A percentile compares a stretch with the other conserved stretches of the same genome.
Evolutionary conservation across 2,888 invertebrate species (phyloP).

Genomic region (Silvanus unidentatus): DNA sequence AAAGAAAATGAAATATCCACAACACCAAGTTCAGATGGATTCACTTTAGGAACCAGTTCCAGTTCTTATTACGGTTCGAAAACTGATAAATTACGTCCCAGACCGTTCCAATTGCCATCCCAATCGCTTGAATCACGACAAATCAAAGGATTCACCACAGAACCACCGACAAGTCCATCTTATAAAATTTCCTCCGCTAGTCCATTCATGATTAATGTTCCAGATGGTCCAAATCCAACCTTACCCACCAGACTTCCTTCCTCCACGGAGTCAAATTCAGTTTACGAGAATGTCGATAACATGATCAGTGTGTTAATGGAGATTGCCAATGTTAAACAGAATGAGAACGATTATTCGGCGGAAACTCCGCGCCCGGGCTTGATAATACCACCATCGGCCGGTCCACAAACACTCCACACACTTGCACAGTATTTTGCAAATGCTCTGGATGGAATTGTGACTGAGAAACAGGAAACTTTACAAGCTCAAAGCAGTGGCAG

Average conservation of each 20-base stretch:
- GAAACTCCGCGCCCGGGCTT: slow-evolving; percentile 55
- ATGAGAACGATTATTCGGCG: slow-evolving; percentile 48
- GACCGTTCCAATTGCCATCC: slow-evolving; percentile 27
- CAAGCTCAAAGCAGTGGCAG: slow-evolving; percentile 33
- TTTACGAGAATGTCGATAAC: slow-evolving; percentile 63
- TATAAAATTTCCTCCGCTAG: slow-evolving; percentile 39
- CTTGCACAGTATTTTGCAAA: slow-evolving; percentile 76
- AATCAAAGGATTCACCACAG: slow-evolving; percentile 1
- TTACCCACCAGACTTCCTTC: slow-evolving; percentile 27
- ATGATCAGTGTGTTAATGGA: slow-evolving; percentile 63
- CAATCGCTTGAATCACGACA: slow-evolving; percentile 1
- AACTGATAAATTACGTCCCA: slow-evolving; percentile 19
- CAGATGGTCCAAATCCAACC: slow-evolving; percentile 12
- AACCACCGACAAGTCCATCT: slow-evolving; percentile 20
- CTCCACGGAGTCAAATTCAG: slow-evolving; percentile 38
- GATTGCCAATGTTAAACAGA: slow-evolving; percentile 51
- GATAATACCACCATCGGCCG: slow-evolving; percentile 66
- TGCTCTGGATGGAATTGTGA: slow-evolving; percentile 55
- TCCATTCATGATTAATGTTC: slow-evolving; percentile 30
- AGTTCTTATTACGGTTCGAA: slow-evolving; percentile 5
- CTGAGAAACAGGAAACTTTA: slow-evolving; percentile 34
- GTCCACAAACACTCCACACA: slow-evolving; percentile 71
- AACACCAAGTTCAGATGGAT: neutral
- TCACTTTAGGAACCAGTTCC: slow-evolving; percentile 6
- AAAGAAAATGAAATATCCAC: slow-evolving; percentile 10